Evolutionary conservation across 2,888 invertebrate species (phyloP), one percentile per base, ranked within the genome.

Genomic region (Oxycera nigricornis): DNA sequence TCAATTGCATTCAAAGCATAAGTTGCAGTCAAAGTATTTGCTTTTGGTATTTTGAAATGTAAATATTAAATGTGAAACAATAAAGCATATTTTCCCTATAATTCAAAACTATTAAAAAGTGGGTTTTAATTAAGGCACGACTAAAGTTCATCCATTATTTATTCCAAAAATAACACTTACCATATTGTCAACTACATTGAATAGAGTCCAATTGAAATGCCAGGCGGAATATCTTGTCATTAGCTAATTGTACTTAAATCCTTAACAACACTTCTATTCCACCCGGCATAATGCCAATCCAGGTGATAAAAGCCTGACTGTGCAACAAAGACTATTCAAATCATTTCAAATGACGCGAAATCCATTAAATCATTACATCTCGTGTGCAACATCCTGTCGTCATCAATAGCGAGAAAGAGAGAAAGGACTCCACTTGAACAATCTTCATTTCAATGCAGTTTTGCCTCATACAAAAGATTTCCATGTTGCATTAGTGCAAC

Each of bases 401-500:
- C n/a, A n/a, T n/a, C n/a, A n/a, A n/a, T n/a, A n/a, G n/a, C n/a
- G n/a, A n/a, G n/a, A n/a, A n/a, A n/a, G 46, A 46, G n/a, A 46
- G 46, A 46, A 46, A 46, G 46, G 46, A 46, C 46, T 11, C 46
- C 17, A 17, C 24, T 59, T 59, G 59, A 14, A n/a, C 26, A 2
- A n/a, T 46, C 46, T 46, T 7, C 46, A 14, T 46, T 46, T 46
- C 6, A 11, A n/a, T 7, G 46, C 3, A 46, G 11, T 3, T 14
- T 7, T 3, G 6, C 24, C 6, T 20, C 22, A 55, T 17, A 55
- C 20, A 55, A 24, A 65, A 65, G 24, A 30, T 14, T 65, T 65
- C 35, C 65, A 24, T 24, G 65, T 65, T 65, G 24, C 41, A 22
- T 65, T 65, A 65, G 41, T 39, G 39, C 65, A 65, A 65, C 65